These are phyloP conservation scores for Lytechinus variegatus DNA, from an alignment of 35 echinoderm and acorn worm genomes.

Conservation along the genomic window DNA sequence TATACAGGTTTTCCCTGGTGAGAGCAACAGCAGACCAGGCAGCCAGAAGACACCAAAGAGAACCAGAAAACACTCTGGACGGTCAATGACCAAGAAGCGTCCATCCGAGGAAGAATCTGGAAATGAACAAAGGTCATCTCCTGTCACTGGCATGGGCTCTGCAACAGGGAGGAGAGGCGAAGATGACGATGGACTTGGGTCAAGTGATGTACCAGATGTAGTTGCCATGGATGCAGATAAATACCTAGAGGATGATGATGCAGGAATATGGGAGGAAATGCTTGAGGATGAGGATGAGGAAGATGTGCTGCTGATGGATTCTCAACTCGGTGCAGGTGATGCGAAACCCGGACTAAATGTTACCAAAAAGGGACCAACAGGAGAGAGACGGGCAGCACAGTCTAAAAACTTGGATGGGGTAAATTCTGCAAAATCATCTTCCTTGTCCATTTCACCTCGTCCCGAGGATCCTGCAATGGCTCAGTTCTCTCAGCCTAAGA, in stretches of 20 bases:
- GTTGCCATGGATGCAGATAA: background rate
- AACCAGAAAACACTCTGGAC: background rate
- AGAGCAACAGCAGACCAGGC: slow-evolving; percentile 14
- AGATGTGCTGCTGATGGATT: background rate
- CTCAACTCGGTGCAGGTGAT: background rate
- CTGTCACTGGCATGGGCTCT: background rate
- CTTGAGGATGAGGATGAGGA: background rate
- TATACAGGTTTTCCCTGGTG: slow-evolving; percentile 77
- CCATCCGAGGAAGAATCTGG: background rate
- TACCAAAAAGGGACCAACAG: background rate
- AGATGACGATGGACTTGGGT: background rate
- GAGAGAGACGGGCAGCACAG: background rate
- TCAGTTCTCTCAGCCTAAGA: background rate
- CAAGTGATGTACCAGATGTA: background rate
- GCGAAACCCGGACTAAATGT: background rate
- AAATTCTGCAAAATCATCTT: background rate
- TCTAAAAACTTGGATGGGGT: background rate
- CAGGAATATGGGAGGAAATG: background rate
- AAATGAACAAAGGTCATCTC: background rate
- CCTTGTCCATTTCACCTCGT: background rate
- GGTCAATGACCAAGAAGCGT: background rate
- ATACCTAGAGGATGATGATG: background rate
- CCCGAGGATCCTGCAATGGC: background rate
- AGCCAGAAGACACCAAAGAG: slow-evolving; percentile 56
- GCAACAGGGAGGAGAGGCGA: background rate